A percentile compares a stretch with the other conserved stretches of the same genome.
phyloP scores from a whole-genome alignment of 2,797 vertebrate genomes.

The Trematomus bernacchii region DNA sequence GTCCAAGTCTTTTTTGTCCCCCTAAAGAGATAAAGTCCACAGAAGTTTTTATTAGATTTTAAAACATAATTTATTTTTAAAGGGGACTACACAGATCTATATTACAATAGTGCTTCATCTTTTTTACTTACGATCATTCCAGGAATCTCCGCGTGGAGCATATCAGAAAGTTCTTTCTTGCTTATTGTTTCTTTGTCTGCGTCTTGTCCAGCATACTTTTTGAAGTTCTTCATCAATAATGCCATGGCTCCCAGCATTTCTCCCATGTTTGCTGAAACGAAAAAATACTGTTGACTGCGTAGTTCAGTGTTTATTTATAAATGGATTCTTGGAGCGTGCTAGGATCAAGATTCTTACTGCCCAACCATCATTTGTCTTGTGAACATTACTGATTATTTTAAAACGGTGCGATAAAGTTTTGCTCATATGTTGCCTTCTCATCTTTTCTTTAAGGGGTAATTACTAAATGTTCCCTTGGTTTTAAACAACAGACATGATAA shows the following conservation, averaged over 20 bases:
- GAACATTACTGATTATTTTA: no score
- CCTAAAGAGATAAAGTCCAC: background rate
- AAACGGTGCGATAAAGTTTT: no score
- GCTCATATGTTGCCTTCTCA: no score
- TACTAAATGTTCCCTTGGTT: no score
- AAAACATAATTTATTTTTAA: background rate
- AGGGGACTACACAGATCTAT: background rate
- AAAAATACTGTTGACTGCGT: constrained; percentile 1
- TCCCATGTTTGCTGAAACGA: constrained; percentile 42
- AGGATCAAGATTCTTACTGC: no score
- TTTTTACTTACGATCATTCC: constrained; percentile 29
- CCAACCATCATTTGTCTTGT: no score
- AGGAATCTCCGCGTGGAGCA: constrained; percentile 50
- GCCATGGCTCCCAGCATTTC: background rate
- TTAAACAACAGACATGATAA: no score
- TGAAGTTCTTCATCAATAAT: constrained; percentile 36
- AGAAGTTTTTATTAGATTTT: background rate
- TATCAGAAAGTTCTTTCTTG: constrained; percentile 50
- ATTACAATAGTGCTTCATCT: background rate
- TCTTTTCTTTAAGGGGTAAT: no score
- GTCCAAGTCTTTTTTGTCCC: rapidly evolving
- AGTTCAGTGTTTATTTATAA: background rate
- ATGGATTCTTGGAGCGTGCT: no score
- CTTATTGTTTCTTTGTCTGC: constrained; percentile 11
- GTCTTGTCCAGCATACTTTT: constrained; percentile 59